These are phyloP conservation scores for Apis florea DNA, from an alignment of 1,140 invertebrate species.

Conservation along the genomic window DNA sequence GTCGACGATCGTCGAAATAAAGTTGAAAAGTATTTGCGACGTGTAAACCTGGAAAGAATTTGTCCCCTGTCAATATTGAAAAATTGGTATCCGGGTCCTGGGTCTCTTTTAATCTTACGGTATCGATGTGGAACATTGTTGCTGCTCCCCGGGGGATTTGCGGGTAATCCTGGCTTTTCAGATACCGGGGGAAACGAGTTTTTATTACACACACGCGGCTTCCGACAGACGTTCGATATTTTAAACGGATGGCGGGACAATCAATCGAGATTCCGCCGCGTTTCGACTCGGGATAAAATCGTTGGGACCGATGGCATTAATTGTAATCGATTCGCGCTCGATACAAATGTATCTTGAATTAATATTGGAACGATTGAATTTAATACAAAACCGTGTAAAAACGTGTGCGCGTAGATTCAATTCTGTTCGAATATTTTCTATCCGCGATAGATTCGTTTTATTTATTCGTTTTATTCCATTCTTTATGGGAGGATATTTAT, in stretches of 20 bases:
- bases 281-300: background rate
- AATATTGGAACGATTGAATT: background rate
- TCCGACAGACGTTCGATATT: constrained; percentile 9
- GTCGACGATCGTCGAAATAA: background rate
- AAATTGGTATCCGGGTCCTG: background rate
- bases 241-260: constrained; percentile 15
- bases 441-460: background rate
- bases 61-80: constrained; percentile 10
- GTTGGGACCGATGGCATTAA: constrained; percentile 6
- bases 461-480: background rate
- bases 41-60: background rate
- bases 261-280: background rate
- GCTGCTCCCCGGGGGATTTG: background rate
- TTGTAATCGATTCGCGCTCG: background rate
- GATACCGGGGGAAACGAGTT: background rate
- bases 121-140: constrained; percentile 16
- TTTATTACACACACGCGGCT: background rate
- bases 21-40: constrained; percentile 5
- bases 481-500: background rate
- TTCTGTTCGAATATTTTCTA: background rate
- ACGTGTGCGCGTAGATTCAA: background rate
- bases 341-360: background rate
- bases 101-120: background rate
- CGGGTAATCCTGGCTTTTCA: constrained; percentile 21
- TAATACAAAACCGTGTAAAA: background rate